These are phyloP conservation scores for Silurus lanzhouensis DNA, from an alignment of 2,797 vertebrate species.

Conservation along the genomic window DNA sequence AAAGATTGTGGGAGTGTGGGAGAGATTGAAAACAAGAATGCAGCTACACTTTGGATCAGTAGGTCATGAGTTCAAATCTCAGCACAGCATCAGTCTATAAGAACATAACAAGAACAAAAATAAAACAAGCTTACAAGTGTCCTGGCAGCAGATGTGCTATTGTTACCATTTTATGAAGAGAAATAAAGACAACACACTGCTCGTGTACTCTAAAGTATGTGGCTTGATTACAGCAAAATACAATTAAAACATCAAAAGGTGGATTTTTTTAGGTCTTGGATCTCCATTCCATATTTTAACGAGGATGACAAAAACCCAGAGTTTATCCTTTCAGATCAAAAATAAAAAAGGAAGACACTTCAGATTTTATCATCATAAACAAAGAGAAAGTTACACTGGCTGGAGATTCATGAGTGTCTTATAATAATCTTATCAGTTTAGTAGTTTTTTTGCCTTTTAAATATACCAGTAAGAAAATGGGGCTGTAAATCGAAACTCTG, in stretches of 20 bases:
- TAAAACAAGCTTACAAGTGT: background rate
- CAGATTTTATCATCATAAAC: background rate
- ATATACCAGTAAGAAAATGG: background rate
- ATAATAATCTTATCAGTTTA: background rate
- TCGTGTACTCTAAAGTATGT: background rate
- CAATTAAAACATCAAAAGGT: background rate
- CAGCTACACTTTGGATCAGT: no score
- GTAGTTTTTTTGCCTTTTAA: background rate
- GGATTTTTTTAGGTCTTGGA: background rate
- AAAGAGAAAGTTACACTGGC: background rate
- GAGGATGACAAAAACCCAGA: background rate
- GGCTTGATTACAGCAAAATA: background rate
- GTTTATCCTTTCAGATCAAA: background rate
- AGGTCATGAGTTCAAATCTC: no score
- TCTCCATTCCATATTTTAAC: background rate
- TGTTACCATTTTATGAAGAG: background rate
- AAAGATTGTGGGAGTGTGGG: no score
- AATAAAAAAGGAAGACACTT: background rate
- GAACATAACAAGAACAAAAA: background rate
- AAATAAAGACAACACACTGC: background rate
- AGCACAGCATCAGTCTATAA: background rate
- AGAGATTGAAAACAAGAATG: no score
- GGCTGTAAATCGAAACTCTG: background rate
- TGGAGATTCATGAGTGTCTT: background rate
- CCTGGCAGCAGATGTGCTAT: slow-evolving; percentile 2